phyloP scores from a whole-genome alignment of 2,888 invertebrate genomes.

The Phasia obesa region DNA sequence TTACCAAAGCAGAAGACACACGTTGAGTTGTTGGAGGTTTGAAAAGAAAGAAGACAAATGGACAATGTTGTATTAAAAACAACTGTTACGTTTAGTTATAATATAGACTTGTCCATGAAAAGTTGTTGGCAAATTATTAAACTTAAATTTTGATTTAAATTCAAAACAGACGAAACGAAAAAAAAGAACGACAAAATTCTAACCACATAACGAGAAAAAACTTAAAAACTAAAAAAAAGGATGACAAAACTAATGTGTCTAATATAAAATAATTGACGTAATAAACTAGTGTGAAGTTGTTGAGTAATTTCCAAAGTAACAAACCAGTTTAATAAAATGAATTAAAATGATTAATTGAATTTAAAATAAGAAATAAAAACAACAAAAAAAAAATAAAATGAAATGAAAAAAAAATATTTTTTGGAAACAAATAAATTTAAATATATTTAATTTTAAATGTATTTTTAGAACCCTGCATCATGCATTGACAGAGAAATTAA shows the following conservation, averaged over 20 bases:
- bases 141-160: conserved; percentile 19
- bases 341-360: not conserved
- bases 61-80: conserved; percentile 58
- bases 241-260: not conserved
- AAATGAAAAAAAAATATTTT: too few species aligned
- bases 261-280: not conserved
- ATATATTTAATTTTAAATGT: too few species aligned
- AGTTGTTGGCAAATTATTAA: conserved; percentile 56
- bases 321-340: not conserved
- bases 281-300: not conserved
- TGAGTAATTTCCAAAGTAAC: not conserved
- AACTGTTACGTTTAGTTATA: conserved; percentile 67
- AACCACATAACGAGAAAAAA: too few species aligned
- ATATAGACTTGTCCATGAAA: conserved; percentile 71
- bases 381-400: not conserved
- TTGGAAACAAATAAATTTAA: too few species aligned
- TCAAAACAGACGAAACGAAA: conserved; percentile 14
- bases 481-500: not conserved
- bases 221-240: conserved; percentile 33
- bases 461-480: not conserved
- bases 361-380: not conserved
- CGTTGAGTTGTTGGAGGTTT: conserved; percentile 14
- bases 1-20: conserved; percentile 39
- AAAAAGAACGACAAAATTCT: conserved; percentile 28
- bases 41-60: conserved; percentile 15